A percentile compares a stretch with the other conserved stretches of the same genome.
Evolutionary conservation across 2,113 vertebrate genomes (phyloP).

Genomic region (Cathartes aura): DNA sequence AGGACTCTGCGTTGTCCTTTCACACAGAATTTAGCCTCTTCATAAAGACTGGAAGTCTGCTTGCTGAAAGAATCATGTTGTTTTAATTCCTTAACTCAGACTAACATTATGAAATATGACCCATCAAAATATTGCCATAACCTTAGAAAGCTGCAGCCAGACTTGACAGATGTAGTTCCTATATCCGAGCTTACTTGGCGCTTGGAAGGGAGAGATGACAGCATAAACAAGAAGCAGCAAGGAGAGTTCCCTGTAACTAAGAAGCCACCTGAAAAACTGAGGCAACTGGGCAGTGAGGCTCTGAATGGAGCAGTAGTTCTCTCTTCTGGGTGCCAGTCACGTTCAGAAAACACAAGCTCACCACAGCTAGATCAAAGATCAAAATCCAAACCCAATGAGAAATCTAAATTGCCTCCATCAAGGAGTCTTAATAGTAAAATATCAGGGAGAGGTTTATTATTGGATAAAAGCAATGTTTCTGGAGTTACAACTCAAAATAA

Average conservation of each 20-base stretch:
- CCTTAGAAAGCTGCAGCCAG: conserved; percentile 84
- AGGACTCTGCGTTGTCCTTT: not conserved
- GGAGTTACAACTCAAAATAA: not conserved
- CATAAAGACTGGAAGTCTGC: not conserved
- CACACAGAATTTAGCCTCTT: not conserved
- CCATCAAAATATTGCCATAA: conserved; percentile 97
- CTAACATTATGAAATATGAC: conserved; percentile 88
- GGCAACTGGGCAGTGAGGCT: not conserved
- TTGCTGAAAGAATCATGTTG: not conserved
- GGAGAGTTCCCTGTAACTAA: conserved; percentile 79
- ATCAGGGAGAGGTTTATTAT: not conserved
- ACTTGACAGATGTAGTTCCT: conserved; percentile 61
- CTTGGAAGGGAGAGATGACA: conserved; percentile 78
- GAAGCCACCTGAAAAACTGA: not conserved
- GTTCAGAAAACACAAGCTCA: not conserved
- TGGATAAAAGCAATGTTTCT: not conserved
- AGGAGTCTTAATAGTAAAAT: not conserved
- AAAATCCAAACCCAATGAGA: not conserved
- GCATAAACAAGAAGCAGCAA: conserved; percentile 81
- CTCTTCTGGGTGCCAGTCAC: not conserved
- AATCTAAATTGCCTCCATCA: not conserved
- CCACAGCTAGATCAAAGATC: not conserved
- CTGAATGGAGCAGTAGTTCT: not conserved
- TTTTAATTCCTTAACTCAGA: conserved; percentile 76
- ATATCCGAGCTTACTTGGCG: conserved; percentile 88